These are phyloP conservation scores for Pseudomyrmex sp. DNA, from an alignment of 1,140 invertebrate genomes.

Conservation along the genomic window DNA sequence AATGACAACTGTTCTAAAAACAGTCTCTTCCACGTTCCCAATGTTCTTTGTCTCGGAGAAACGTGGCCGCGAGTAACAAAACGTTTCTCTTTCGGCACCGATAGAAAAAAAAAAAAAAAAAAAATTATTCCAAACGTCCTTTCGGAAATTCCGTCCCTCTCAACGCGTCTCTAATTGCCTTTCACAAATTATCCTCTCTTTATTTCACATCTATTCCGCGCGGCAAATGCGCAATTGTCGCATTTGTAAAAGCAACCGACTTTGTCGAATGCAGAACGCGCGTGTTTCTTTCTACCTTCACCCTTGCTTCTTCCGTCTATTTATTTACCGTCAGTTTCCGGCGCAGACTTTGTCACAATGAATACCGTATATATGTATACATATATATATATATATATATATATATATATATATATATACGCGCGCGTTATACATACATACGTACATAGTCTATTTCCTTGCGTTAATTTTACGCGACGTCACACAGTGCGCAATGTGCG, in stretches of 20 bases:
- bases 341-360: slow-evolving; percentile 26
- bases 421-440: background rate
- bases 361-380: background rate
- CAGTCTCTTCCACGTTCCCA: too few species aligned
- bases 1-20: background rate
- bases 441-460: slow-evolving; percentile 48
- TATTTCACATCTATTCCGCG: background rate
- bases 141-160: too few species aligned
- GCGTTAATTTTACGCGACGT: slow-evolving; percentile 40
- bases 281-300: slow-evolving; percentile 23
- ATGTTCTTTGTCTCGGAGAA: too few species aligned
- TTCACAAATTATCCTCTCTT: background rate
- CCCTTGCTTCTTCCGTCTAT: slow-evolving; percentile 39
- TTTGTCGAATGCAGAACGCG: background rate
- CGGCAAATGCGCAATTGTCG: background rate
- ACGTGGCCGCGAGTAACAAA: too few species aligned
- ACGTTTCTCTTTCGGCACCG: too few species aligned
- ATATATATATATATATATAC: background rate
- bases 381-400: background rate
- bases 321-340: slow-evolving; percentile 50
- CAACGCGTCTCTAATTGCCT: background rate
- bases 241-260: too few species aligned
- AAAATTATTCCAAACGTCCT: too few species aligned
- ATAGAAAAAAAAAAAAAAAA: too few species aligned
- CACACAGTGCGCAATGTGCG: background rate